A percentile compares a stretch with the other conserved stretches of the same genome.
Conservation (phyloP, 37 sponge, comb jelly and placozoan genomes). For the Ephydatia muelleri region DNA sequence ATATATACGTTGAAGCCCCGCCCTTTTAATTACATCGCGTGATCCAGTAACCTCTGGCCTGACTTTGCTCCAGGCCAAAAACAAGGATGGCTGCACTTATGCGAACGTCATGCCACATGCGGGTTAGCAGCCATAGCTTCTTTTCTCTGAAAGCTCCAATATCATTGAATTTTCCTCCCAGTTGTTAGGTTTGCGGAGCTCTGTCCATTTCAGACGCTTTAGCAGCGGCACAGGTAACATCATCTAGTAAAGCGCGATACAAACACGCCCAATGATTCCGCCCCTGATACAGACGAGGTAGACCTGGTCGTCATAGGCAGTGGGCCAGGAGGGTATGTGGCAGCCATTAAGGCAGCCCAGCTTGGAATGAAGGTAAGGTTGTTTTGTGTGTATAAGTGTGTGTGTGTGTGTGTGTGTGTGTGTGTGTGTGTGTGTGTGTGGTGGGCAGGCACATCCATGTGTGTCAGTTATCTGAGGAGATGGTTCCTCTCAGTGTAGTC, state of each 20-base stretch:
- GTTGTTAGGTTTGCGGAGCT: neutral
- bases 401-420: neutral
- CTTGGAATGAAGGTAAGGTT: conserved; percentile 78
- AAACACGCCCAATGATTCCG: neutral
- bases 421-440: neutral
- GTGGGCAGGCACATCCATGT: too few relatives aligned
- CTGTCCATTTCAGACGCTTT: neutral
- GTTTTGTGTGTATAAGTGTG: neutral
- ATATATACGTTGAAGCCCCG: neutral
- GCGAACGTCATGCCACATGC: neutral
- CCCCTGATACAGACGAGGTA: conserved; percentile 40
- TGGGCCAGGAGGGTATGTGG: conserved; percentile 99
- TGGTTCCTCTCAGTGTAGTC: too few relatives aligned
- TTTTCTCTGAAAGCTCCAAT: neutral
- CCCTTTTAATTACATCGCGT: neutral
- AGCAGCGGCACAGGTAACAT: neutral
- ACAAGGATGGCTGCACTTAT: neutral
- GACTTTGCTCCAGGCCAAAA: neutral
- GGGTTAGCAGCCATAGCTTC: neutral
- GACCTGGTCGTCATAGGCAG: conserved; percentile 97
- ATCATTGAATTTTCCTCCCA: neutral
- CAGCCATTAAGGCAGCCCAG: conserved; percentile 98
- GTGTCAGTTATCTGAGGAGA: neutral
- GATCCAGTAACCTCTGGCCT: neutral
- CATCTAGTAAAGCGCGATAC: neutral